A percentile compares a stretch with the other conserved stretches of the same genome.
These are phyloP conservation scores for Porphyrio hochstetteri DNA, from an alignment of 2,113 vertebrate genomes.

Conservation along the genomic window DNA sequence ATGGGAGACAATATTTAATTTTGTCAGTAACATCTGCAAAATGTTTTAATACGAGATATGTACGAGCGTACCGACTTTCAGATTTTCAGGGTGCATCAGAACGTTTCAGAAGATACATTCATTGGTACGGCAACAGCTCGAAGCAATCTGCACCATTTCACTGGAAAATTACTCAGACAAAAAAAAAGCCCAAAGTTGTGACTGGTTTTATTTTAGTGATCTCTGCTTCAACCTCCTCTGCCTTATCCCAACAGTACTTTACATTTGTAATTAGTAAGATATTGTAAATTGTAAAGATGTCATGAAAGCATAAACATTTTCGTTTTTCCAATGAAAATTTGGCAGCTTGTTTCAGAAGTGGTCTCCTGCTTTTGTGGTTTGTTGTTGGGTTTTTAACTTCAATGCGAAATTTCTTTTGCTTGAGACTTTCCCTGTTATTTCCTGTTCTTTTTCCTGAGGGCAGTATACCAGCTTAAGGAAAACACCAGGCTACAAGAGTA, in stretches of 20 bases:
- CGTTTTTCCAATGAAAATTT: not conserved
- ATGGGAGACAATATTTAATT: slow-evolving; percentile 20
- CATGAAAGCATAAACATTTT: not conserved
- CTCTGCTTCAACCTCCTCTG: not conserved
- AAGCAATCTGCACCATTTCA: not conserved
- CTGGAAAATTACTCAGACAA: not conserved
- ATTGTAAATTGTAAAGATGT: not conserved
- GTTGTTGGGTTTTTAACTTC: not conserved
- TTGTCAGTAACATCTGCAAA: slow-evolving; percentile 17
- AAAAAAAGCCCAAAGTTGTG: not conserved
- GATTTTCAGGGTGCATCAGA: not conserved
- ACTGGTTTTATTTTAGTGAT: not conserved
- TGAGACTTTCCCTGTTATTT: not conserved
- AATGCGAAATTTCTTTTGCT: not conserved
- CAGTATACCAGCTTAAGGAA: not conserved
- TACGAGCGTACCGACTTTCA: not conserved
- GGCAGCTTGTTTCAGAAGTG: not conserved
- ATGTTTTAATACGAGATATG: not conserved
- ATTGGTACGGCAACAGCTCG: not conserved
- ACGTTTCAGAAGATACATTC: not conserved
- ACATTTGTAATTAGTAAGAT: not conserved
- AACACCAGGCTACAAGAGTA: not conserved
- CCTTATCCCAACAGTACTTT: not conserved
- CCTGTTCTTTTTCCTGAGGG: not conserved
- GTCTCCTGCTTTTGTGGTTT: not conserved